A percentile compares a stretch with the other conserved stretches of the same genome.
These are phyloP conservation scores for Tiphia femorata DNA, from an alignment of 2,888 invertebrate genomes.

Conservation along the genomic window DNA sequence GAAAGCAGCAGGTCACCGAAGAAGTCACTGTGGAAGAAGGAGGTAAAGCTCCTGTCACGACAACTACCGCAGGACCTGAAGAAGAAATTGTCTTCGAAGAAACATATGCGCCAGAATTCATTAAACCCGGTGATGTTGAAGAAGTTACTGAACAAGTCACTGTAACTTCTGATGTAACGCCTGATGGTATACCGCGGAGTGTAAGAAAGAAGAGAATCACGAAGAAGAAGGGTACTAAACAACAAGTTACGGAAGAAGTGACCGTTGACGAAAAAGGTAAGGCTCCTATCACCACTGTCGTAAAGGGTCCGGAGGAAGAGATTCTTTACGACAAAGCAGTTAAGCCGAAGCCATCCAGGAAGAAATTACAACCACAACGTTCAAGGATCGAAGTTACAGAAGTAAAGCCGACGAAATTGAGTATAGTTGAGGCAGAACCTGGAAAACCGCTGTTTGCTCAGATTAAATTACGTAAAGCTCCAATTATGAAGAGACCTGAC, in stretches of 20 bases:
- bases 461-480: conserved; percentile 76
- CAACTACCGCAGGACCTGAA: conserved; percentile 48
- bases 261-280: conserved; percentile 55
- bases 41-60: conserved; percentile 49
- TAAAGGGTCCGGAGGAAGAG: conserved; percentile 48
- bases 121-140: conserved; percentile 48
- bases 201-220: conserved; percentile 14
- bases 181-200: conserved; percentile 64
- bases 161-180: conserved; percentile 59
- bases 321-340: not conserved
- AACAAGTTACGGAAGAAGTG: conserved; percentile 53
- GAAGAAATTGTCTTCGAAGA: conserved; percentile 11
- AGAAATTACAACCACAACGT: conserved; percentile 57
- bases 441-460: conserved; percentile 74
- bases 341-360: conserved; percentile 31
- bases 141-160: conserved; percentile 39
- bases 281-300: conserved; percentile 64
- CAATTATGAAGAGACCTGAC: conserved; percentile 54
- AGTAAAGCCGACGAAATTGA: conserved; percentile 53
- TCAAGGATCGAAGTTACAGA: conserved; percentile 25
- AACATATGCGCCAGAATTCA: conserved; percentile 39
- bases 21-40: conserved; percentile 53
- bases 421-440: conserved; percentile 63
- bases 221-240: conserved; percentile 43
- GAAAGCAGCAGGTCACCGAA: conserved; percentile 33